These are phyloP conservation scores for Chrysomallon squamiferum DNA, from an alignment of 1,140 invertebrate species.

Conservation along the genomic window DNA sequence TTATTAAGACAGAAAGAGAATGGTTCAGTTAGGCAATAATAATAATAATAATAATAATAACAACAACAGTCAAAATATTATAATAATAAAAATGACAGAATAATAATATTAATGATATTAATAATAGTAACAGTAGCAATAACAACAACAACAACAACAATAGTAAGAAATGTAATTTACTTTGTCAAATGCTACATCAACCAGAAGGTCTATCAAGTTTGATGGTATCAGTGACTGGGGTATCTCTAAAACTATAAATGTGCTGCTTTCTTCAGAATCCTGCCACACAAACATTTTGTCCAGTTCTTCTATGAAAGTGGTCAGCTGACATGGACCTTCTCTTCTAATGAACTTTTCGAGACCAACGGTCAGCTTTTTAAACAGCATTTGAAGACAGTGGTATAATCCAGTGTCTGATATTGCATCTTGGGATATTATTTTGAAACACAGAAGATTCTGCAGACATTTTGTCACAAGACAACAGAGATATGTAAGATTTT, in stretches of 20 bases:
- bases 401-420: neutral
- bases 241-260: slow-evolving; percentile 10
- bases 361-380: slow-evolving; percentile 11
- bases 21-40: too few relatives aligned
- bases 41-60: too few relatives aligned
- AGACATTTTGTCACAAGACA: slow-evolving; percentile 6
- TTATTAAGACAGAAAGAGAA: too few relatives aligned
- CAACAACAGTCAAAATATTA: too few relatives aligned
- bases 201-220: slow-evolving; percentile 17
- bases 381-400: slow-evolving; percentile 1
- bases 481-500: slow-evolving; percentile 3
- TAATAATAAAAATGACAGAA: too few relatives aligned
- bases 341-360: slow-evolving; percentile 17
- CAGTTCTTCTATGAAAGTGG: slow-evolving; percentile 9
- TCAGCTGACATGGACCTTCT: slow-evolving; percentile 8
- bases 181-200: slow-evolving; percentile 20
- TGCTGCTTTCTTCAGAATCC: neutral
- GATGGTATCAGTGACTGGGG: slow-evolving; percentile 13
- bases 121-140: too few relatives aligned
- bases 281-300: slow-evolving; percentile 6
- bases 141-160: too few relatives aligned
- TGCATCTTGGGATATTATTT: neutral
- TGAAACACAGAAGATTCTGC: too few relatives aligned
- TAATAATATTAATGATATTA: too few relatives aligned
- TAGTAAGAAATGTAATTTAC: too few relatives aligned